Evolutionary conservation across 2,888 invertebrate genomes (phyloP).

Genomic region (Hemithea aestivaria): DNA sequence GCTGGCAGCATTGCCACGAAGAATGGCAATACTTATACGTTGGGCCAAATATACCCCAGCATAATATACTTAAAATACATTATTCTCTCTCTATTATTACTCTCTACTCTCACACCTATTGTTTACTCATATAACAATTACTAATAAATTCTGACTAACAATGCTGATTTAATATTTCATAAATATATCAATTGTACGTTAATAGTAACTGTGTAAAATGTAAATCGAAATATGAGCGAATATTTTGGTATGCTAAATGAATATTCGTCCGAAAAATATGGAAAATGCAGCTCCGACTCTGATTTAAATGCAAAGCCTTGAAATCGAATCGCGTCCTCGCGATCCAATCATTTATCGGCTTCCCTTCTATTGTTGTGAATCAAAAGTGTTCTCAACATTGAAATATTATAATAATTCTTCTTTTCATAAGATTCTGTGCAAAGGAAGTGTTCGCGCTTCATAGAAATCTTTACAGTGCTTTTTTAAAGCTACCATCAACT

Average conservation of each 20-base stretch:
- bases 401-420: slow-evolving; percentile 29
- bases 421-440: slow-evolving; percentile 17
- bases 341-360: slow-evolving; percentile 46
- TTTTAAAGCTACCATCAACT: slow-evolving; percentile 2
- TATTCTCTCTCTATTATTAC: too few species aligned
- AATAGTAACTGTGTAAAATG: slow-evolving; percentile 25
- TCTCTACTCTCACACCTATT: too few species aligned
- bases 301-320: slow-evolving; percentile 61
- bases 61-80: too few species aligned
- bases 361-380: slow-evolving; percentile 36
- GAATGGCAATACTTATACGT: too few species aligned
- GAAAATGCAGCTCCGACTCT: slow-evolving; percentile 49
- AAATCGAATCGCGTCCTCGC: slow-evolving; percentile 45
- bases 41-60: too few species aligned
- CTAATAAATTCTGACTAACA: too few species aligned
- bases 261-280: slow-evolving; percentile 47
- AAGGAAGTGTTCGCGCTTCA: slow-evolving; percentile 19
- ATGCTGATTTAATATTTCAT: too few species aligned
- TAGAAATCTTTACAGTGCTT: slow-evolving; percentile 5
- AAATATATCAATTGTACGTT: slow-evolving; percentile 24
- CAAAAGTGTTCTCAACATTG: slow-evolving; percentile 29
- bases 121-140: too few species aligned
- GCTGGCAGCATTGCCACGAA: too few species aligned
- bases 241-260: slow-evolving; percentile 23
- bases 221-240: slow-evolving; percentile 24